phyloP scores from a whole-genome alignment of 2,888 invertebrate species.

The Argyresthia albistria region DNA sequence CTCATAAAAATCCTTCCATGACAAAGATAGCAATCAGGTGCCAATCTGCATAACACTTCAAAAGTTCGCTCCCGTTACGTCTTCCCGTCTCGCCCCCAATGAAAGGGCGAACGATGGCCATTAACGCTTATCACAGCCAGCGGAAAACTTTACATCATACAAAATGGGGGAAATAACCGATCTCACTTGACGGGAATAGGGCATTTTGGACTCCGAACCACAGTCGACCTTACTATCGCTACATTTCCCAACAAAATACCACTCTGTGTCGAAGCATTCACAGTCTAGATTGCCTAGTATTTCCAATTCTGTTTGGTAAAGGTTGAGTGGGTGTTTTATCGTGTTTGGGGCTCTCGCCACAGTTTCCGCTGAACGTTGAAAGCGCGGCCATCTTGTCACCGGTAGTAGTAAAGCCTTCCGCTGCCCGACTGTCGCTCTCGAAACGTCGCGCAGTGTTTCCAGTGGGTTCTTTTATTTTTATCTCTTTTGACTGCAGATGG shows the following conservation, averaged over 20 bases:
- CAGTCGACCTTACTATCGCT: conserved; percentile 11
- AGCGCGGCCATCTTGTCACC: conserved; percentile 63
- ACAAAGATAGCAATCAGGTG: conserved; percentile 3
- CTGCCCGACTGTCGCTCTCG: conserved; percentile 38
- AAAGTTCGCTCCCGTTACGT: conserved; percentile 2
- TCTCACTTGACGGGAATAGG: conserved; percentile 46
- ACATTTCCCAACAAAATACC: background rate
- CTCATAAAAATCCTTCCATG: conserved; percentile 19
- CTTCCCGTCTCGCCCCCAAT: conserved; percentile 13
- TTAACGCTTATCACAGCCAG: conserved; percentile 49
- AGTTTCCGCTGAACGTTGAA: conserved; percentile 56
- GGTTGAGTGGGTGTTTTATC: conserved; percentile 31
- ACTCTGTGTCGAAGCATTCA: background rate
- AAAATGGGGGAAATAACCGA: conserved; percentile 60
- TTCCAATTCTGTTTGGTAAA: background rate
- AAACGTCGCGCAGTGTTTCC: conserved; percentile 29
- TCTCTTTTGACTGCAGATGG: conserved; percentile 12
- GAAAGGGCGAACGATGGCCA: conserved; percentile 30
- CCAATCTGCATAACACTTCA: conserved; percentile 7
- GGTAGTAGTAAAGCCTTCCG: conserved; percentile 73
- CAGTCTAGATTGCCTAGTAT: background rate
- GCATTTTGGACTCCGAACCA: conserved; percentile 26
- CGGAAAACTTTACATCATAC: conserved; percentile 62
- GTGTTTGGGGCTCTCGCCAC: conserved; percentile 39
- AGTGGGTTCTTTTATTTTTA: conserved; percentile 26